Percentiles rank a stretch among this genome's conserved stretches.
These are phyloP conservation scores for Acrocera orbiculus DNA, from an alignment of 2,888 invertebrate species.

Conservation along the genomic window DNA sequence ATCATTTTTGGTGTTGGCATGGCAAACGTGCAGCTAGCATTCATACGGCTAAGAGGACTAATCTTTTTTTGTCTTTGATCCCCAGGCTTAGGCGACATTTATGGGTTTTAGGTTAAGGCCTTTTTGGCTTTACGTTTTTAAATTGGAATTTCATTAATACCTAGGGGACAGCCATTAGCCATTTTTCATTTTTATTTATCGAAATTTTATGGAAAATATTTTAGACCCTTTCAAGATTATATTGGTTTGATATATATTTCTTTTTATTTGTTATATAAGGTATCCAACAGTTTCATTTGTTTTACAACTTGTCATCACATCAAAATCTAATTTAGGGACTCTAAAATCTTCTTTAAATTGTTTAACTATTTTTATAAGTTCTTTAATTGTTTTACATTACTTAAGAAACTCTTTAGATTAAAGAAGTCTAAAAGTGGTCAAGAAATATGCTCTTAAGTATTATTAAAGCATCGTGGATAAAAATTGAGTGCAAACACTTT, in stretches of 20 bases:
- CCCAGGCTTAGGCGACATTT: conserved; percentile 4
- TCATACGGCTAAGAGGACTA: background rate
- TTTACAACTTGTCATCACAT: conserved; percentile 4
- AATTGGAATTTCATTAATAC: background rate
- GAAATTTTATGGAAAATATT: conserved; percentile 4
- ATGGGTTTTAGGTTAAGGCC: conserved; percentile 5
- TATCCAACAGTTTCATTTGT: conserved; percentile 2
- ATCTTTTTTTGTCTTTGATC: conserved; percentile 6
- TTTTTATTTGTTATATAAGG: conserved; percentile 3
- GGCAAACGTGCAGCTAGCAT: background rate
- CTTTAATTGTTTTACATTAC: too few relatives aligned
- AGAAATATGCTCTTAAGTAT: too few relatives aligned
- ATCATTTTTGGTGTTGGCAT: background rate
- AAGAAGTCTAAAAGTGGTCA: too few relatives aligned
- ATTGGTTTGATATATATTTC: conserved; percentile 1
- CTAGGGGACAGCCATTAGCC: background rate
- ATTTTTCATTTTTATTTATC: conserved; percentile 6
- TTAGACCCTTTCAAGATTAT: conserved; percentile 3
- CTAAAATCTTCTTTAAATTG: too few relatives aligned
- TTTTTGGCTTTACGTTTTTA: conserved; percentile 1
- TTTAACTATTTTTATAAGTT: too few relatives aligned
- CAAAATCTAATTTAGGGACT: too few relatives aligned
- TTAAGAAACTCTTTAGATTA: too few relatives aligned
- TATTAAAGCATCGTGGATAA: too few relatives aligned
- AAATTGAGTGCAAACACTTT: too few relatives aligned